phyloP scores from a whole-genome alignment of 2,113 vertebrate genomes.

The Blennius ocellaris region DNA sequence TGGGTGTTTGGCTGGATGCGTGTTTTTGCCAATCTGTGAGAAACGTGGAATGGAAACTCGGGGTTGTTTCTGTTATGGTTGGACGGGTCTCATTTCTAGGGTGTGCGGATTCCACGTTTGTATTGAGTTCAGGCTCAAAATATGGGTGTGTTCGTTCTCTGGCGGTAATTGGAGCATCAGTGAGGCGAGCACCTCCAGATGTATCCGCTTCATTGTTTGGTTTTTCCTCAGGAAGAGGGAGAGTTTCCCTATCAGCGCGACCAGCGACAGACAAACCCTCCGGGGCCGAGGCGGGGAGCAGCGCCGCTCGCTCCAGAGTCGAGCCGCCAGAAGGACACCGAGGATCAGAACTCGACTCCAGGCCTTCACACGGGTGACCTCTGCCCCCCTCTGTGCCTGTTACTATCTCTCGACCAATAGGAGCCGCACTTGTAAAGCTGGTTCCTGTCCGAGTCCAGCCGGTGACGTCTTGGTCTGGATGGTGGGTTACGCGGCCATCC shows the following conservation, averaged over 20 bases:
- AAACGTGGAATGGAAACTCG: not conserved
- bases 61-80: slow-evolving; percentile 11
- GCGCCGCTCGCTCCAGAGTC: slow-evolving; percentile 23
- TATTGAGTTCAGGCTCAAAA: slow-evolving; percentile 29
- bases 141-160: slow-evolving; percentile 48
- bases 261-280: slow-evolving; percentile 59
- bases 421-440: slow-evolving; percentile 28
- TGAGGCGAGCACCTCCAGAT: slow-evolving; percentile 70
- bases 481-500: slow-evolving; percentile 34
- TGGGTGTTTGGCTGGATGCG: not conserved
- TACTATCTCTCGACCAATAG: slow-evolving; percentile 25
- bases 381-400: slow-evolving; percentile 15
- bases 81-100: not conserved
- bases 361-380: slow-evolving; percentile 21
- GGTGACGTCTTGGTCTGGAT: slow-evolving; percentile 11
- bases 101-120: slow-evolving; percentile 9
- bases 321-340: slow-evolving; percentile 29
- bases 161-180: slow-evolving; percentile 28
- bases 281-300: slow-evolving; percentile 43
- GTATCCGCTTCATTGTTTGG: slow-evolving; percentile 83
- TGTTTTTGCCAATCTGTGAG: slow-evolving; percentile 5
- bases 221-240: slow-evolving; percentile 81
- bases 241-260: slow-evolving; percentile 73
- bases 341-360: slow-evolving; percentile 2
- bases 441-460: slow-evolving; percentile 40